Evolutionary conservation across 2,888 invertebrate species (phyloP).

Genomic region (Phyllotreta cruciferae): DNA sequence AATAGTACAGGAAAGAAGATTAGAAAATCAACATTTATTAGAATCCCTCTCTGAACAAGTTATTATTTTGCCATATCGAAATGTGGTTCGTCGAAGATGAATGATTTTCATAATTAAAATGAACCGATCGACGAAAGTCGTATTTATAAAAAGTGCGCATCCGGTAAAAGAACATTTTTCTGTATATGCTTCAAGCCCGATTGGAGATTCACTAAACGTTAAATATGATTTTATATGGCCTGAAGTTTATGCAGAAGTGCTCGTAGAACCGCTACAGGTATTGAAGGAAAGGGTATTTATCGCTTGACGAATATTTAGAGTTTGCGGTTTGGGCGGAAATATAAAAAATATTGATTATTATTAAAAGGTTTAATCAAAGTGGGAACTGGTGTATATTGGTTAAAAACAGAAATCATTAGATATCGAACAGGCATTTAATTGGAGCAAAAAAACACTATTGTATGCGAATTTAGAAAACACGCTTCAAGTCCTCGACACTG

Average conservation of each 20-base stretch:
- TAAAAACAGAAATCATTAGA: no score
- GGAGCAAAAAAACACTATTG: no score
- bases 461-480: no score
- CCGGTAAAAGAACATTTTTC: conserved; percentile 37
- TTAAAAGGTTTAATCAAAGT: no score
- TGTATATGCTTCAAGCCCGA: conserved; percentile 45
- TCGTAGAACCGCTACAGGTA: not conserved
- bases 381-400: no score
- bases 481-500: no score
- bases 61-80: conserved; percentile 29
- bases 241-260: conserved; percentile 18
- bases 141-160: conserved; percentile 42
- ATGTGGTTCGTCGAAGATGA: conserved; percentile 38
- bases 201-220: conserved; percentile 37
- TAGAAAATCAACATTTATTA: not conserved
- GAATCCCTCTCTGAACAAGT: not conserved
- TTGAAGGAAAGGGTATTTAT: conserved; percentile 14
- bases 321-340: not conserved
- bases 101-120: conserved; percentile 41
- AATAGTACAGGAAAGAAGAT: no score
- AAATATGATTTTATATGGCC: conserved; percentile 25
- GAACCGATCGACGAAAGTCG: conserved; percentile 38
- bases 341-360: no score
- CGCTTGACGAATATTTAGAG: conserved; percentile 4
- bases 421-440: no score